Evolutionary conservation across 35 echinoderm and acorn worm genomes (phyloP).

Genomic region (Apostichopus parvimensis): DNA sequence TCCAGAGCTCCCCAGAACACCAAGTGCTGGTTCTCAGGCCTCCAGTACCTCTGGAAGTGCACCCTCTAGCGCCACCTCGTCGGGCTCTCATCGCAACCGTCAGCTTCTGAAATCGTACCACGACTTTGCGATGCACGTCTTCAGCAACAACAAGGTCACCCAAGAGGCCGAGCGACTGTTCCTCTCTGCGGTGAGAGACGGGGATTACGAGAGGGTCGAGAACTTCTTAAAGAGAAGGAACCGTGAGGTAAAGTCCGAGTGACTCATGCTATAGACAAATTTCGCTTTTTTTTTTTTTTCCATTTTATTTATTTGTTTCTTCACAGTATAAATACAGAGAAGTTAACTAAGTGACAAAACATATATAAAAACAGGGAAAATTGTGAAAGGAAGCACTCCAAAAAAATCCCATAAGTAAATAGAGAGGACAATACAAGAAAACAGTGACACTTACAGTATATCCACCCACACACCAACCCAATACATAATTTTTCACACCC

Average conservation of each 20-base stretch:
- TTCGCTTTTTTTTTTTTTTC: too few species aligned
- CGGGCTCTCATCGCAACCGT: constrained; percentile 84
- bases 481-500: too few species aligned
- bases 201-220: constrained; percentile 75
- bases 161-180: constrained; percentile 74
- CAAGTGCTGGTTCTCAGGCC: constrained; percentile 12
- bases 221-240: constrained; percentile 79
- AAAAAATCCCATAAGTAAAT: too few species aligned
- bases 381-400: too few species aligned
- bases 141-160: constrained; percentile 63
- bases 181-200: constrained; percentile 70
- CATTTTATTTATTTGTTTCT: too few species aligned
- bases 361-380: too few species aligned
- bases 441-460: too few species aligned
- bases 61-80: constrained; percentile 54
- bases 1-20: background rate
- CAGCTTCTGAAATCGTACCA: constrained; percentile 85
- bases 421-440: too few species aligned
- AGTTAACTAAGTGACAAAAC: too few species aligned
- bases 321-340: too few species aligned
- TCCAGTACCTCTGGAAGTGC: constrained; percentile 45
- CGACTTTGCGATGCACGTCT: constrained; percentile 96
- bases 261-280: too few species aligned
- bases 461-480: too few species aligned
- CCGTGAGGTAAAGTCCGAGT: constrained; percentile 69